A percentile compares a stretch with the other conserved stretches of the same genome.
Evolutionary conservation across 2,888 invertebrate genomes (phyloP).

Genomic region (Cyclophora punctaria): DNA sequence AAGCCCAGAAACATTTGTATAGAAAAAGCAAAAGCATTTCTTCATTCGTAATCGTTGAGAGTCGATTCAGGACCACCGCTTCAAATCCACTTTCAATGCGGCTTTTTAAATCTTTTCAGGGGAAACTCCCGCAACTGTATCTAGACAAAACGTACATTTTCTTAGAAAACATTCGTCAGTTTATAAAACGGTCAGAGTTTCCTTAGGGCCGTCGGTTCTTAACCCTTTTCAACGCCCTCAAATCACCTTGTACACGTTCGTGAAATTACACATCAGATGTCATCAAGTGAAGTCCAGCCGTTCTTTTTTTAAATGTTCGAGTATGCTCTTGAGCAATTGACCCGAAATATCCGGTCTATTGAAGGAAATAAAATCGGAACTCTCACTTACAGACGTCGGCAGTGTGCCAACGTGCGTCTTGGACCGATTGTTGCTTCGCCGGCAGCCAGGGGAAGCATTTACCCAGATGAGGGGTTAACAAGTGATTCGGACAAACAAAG

Average conservation of each 20-base stretch:
- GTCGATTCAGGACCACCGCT: conserved; percentile 27
- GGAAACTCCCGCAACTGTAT: conserved; percentile 1
- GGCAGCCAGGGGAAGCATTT: too few species aligned
- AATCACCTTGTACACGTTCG: not conserved
- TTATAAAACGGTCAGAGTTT: conserved; percentile 19
- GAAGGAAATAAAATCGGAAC: conserved; percentile 23
- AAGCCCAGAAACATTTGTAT: conserved; percentile 18
- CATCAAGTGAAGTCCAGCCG: conserved; percentile 8
- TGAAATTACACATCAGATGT: not conserved
- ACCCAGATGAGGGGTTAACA: too few species aligned
- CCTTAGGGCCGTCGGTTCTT: conserved; percentile 10
- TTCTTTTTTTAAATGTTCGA: conserved; percentile 15
- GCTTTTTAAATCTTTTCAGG: conserved; percentile 4
- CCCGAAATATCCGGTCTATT: conserved; percentile 23
- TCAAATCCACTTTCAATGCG: conserved; percentile 27
- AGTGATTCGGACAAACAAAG: too few species aligned
- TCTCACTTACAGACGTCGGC: conserved; percentile 23
- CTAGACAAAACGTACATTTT: conserved; percentile 21
- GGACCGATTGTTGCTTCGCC: conserved; percentile 14
- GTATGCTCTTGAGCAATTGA: conserved; percentile 22
- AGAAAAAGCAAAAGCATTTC: conserved; percentile 25
- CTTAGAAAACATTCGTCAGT: conserved; percentile 17
- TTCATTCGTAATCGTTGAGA: conserved; percentile 34
- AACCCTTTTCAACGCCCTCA: conserved; percentile 10
- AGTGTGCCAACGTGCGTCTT: conserved; percentile 21